Percentiles rank a stretch among this genome's conserved stretches.
These are phyloP conservation scores for Eueremaeus valkanovi DNA, from an alignment of 2,888 invertebrate species.

Conservation along the genomic window DNA sequence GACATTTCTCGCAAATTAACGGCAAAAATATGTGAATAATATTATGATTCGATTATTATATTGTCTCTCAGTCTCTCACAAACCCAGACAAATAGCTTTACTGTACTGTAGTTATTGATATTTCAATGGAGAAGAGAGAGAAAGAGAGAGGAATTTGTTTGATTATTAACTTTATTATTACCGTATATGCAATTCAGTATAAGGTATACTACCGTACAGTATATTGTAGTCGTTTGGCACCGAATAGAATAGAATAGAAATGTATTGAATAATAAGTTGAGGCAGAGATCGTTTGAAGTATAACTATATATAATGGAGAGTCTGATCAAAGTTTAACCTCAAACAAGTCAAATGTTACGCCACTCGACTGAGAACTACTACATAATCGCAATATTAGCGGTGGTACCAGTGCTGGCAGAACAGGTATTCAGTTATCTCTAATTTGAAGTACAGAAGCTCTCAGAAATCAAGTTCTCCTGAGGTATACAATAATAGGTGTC, in stretches of 20 bases:
- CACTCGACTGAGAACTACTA: not conserved
- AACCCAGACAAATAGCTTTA: not conserved
- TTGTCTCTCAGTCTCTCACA: not conserved
- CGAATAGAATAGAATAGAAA: not conserved
- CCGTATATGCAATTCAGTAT: too few relatives aligned
- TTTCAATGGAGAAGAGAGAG: not conserved
- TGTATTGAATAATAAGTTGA: too few relatives aligned
- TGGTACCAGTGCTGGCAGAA: slow-evolving; percentile 1
- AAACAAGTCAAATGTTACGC: not conserved
- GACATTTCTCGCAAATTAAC: slow-evolving; percentile 5
- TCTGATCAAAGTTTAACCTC: slow-evolving; percentile 21
- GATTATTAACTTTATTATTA: too few relatives aligned
- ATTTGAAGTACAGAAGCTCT: slow-evolving; percentile 1
- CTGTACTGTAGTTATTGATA: not conserved
- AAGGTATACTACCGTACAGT: too few relatives aligned
- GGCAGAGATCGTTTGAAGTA: too few relatives aligned
- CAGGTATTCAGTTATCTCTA: slow-evolving; percentile 10
- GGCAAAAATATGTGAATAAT: slow-evolving; percentile 9
- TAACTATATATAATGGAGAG: not conserved
- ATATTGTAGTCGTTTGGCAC: too few relatives aligned
- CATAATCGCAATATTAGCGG: not conserved
- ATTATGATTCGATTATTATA: slow-evolving; percentile 12
- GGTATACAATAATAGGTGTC: slow-evolving; percentile 19
- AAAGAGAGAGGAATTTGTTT: not conserved
- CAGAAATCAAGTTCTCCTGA: not conserved